phyloP scores from a whole-genome alignment of 2,797 vertebrate genomes.

The Sorex maritimensis region DNA sequence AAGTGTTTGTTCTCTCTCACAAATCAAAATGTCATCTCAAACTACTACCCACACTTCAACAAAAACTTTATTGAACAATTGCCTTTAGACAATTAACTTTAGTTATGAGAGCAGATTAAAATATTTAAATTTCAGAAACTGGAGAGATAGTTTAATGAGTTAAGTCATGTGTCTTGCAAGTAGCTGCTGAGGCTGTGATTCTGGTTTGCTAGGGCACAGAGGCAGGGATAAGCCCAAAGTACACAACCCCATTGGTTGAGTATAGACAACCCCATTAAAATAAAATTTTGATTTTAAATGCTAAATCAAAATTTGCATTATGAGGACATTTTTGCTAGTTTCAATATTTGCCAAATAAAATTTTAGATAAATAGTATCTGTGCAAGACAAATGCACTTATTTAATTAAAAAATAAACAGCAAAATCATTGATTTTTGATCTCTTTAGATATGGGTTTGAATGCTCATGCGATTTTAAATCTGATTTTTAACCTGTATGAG shows the following conservation, averaged over 20 bases:
- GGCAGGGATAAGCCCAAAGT: too few relatives aligned
- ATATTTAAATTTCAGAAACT: neutral
- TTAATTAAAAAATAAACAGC: neutral
- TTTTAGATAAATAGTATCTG: too few relatives aligned
- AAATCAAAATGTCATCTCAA: neutral
- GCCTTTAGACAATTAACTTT: conserved; percentile 30
- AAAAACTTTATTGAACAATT: neutral
- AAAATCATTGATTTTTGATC: neutral
- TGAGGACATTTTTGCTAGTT: neutral
- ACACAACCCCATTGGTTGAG: too few relatives aligned
- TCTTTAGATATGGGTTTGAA: neutral
- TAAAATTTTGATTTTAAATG: neutral
- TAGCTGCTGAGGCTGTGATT: too few relatives aligned
- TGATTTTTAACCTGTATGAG: neutral
- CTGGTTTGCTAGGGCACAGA: too few relatives aligned
- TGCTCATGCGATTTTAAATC: conserved; percentile 8
- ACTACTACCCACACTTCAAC: conserved; percentile 12
- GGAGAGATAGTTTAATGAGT: neutral
- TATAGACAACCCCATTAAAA: neutral
- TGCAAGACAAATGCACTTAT: neutral
- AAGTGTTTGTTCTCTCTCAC: neutral
- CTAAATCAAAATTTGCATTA: neutral
- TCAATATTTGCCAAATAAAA: too few relatives aligned
- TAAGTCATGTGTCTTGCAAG: too few relatives aligned
- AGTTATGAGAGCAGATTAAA: conserved; percentile 1